These are phyloP conservation scores for Erythrocercus mccallii DNA, from an alignment of 2,113 vertebrate species.

Conservation along the genomic window DNA sequence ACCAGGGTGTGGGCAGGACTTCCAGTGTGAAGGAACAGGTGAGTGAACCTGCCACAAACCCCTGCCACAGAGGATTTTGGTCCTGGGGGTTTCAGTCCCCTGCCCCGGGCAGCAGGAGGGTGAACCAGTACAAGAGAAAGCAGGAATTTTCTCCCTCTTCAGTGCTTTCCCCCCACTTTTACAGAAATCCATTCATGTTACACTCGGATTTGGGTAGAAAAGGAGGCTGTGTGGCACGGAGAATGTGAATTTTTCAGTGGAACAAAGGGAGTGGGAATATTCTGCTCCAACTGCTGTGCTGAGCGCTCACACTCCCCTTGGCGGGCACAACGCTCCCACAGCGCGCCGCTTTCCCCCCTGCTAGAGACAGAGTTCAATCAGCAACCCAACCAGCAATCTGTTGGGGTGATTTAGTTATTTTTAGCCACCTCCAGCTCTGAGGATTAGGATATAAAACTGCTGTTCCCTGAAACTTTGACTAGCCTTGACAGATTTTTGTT, in stretches of 20 bases:
- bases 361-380: neutral
- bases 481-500: neutral
- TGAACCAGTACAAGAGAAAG: neutral
- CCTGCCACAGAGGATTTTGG: neutral
- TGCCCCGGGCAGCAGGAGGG: neutral
- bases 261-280: neutral
- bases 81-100: neutral
- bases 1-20: conserved; percentile 80
- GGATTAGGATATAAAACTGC: neutral
- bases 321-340: neutral
- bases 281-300: neutral
- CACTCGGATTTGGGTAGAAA: neutral
- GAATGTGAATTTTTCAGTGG: neutral
- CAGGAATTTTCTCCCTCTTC: neutral
- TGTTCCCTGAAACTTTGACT: neutral
- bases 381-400: conserved; percentile 32
- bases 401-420: conserved; percentile 38
- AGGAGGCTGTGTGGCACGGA: neutral
- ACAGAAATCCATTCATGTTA: neutral
- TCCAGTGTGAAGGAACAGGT: conserved; percentile 82
- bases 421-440: conserved; percentile 4
- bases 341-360: neutral
- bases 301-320: neutral
- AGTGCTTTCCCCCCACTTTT: fast-evolving
- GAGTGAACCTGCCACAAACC: neutral